These are phyloP conservation scores for Leptopilina boulardi DNA, from an alignment of 1,140 invertebrate genomes.

Conservation along the genomic window DNA sequence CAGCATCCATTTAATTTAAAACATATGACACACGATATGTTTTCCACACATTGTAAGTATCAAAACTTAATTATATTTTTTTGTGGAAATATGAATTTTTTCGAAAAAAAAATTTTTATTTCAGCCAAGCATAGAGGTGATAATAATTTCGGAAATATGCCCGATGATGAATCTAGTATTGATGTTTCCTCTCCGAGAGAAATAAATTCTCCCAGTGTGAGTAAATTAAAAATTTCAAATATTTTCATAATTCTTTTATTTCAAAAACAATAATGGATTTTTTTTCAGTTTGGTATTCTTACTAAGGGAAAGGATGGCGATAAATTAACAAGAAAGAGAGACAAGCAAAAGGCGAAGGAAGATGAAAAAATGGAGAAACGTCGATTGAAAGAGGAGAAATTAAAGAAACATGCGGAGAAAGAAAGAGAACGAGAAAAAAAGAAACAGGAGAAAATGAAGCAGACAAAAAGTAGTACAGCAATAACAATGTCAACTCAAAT, in stretches of 20 bases:
- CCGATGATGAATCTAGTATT: constrained; percentile 82
- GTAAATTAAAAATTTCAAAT: constrained; percentile 44
- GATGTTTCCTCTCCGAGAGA: constrained; percentile 83
- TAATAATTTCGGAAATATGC: constrained; percentile 74
- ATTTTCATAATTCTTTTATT: background rate
- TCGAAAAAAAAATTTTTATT: constrained; percentile 48
- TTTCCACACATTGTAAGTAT: constrained; percentile 65
- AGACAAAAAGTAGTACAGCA: constrained; percentile 72
- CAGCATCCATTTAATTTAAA: constrained; percentile 73
- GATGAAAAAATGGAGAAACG: constrained; percentile 87
- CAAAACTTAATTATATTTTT: constrained; percentile 22
- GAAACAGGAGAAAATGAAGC: constrained; percentile 81
- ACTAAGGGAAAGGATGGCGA: constrained; percentile 81
- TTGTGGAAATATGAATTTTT: constrained; percentile 8
- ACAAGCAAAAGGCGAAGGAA: constrained; percentile 86
- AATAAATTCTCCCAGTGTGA: constrained; percentile 83
- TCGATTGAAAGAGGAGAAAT: constrained; percentile 84
- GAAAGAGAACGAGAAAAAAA: constrained; percentile 86
- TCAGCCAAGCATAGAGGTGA: constrained; percentile 71
- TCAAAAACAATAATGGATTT: no score
- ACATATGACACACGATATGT: constrained; percentile 73
- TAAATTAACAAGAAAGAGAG: constrained; percentile 81
- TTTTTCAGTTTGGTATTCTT: constrained; percentile 80
- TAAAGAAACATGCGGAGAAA: constrained; percentile 83
- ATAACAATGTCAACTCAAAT: constrained; percentile 74